Percentiles rank a stretch among this genome's conserved stretches.
These are phyloP conservation scores for Numida meleagris DNA, from an alignment of 2,113 vertebrate species.

Conservation along the genomic window DNA sequence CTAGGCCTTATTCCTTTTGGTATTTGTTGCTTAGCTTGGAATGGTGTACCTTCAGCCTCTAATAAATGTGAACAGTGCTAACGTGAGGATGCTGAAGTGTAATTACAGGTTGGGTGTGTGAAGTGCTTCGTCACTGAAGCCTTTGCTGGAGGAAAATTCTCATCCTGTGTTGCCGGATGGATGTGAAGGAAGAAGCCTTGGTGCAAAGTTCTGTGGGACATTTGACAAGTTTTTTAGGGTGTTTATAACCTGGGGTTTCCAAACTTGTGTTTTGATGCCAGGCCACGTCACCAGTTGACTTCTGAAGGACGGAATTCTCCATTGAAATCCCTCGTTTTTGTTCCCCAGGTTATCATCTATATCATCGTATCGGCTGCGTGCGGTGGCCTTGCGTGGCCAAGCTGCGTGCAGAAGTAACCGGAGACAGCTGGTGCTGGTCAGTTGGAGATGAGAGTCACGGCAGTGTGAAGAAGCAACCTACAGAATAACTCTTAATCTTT, in stretches of 20 bases:
- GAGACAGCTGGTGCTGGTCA: background rate
- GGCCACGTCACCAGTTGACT: background rate
- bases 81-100: fast-evolving
- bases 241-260: fast-evolving
- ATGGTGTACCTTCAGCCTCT: fast-evolving
- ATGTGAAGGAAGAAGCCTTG: fast-evolving
- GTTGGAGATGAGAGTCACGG: slow-evolving; percentile 39
- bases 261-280: fast-evolving
- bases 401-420: slow-evolving; percentile 86
- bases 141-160: background rate
- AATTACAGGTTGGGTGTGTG: fast-evolving
- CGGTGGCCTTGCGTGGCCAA: slow-evolving; percentile 89
- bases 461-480: slow-evolving; percentile 44
- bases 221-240: fast-evolving
- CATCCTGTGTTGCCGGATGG: background rate
- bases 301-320: fast-evolving
- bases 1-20: background rate
- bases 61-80: fast-evolving
- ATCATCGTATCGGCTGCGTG: slow-evolving; percentile 89
- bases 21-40: fast-evolving
- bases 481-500: slow-evolving; percentile 46
- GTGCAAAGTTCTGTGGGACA: fast-evolving
- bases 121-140: background rate
- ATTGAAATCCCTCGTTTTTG: background rate
- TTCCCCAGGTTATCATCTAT: slow-evolving; percentile 87